Conservation (phyloP, 30 jellyfish, hydroid and myxozoan species). For the Turritopsis rubra region DNA sequence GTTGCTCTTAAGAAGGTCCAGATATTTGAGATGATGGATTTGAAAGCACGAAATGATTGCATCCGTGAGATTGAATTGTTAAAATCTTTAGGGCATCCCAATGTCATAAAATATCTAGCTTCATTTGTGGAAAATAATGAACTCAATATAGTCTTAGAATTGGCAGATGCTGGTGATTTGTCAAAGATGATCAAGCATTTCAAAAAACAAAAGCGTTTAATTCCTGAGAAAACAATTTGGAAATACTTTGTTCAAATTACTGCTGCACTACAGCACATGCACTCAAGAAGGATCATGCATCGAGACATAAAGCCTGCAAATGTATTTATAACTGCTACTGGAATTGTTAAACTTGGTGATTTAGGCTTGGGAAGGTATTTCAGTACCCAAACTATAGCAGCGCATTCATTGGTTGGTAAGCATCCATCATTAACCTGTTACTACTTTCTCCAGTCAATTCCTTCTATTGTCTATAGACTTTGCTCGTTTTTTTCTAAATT, state of each 20-base stretch:
- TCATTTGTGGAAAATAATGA: constrained; percentile 95
- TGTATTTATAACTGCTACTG: constrained; percentile 92
- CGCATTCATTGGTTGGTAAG: constrained; percentile 85
- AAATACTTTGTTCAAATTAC: constrained; percentile 93
- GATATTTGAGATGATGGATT: constrained; percentile 96
- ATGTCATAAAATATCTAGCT: constrained; percentile 89
- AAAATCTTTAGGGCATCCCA: constrained; percentile 94
- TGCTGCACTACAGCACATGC: constrained; percentile 98
- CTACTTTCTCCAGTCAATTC: too few relatives aligned
- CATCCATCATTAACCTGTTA: too few relatives aligned
- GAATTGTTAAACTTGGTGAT: constrained; percentile 93
- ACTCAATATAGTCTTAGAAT: constrained; percentile 82
- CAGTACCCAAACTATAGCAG: constrained; percentile 97
- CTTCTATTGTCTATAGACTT: too few relatives aligned
- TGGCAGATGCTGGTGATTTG: constrained; percentile 98
- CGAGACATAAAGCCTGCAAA: constrained; percentile 96
- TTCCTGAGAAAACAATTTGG: constrained; percentile 97
- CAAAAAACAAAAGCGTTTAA: constrained; percentile 77
- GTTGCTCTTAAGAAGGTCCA: constrained; percentile 92
- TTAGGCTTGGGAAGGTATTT: constrained; percentile 90
- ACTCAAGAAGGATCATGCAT: constrained; percentile 93
- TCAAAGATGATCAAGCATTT: constrained; percentile 97
- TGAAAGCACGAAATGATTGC: constrained; percentile 88
- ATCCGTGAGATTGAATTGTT: constrained; percentile 85
- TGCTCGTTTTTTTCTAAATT: too few relatives aligned